Conservation (phyloP, 2,797 vertebrate species). For the Adelosebastes latens region DNA sequence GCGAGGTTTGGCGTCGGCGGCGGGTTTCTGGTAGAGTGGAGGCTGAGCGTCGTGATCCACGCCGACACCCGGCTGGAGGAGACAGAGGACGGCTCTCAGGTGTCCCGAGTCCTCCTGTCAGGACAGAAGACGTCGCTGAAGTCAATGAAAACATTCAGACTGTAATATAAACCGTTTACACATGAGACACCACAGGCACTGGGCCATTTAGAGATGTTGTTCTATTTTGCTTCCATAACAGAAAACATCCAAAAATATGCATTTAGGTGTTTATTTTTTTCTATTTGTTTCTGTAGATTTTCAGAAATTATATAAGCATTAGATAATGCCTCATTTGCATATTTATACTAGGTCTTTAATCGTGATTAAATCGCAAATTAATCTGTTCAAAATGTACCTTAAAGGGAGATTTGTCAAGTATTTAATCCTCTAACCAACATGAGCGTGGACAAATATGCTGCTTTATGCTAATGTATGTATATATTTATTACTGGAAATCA, state of each 20-base stretch:
- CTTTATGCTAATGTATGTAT: too few species aligned
- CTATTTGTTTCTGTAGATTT: not conserved
- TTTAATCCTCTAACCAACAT: too few species aligned
- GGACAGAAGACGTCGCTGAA: not conserved
- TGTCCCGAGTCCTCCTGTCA: slow-evolving; percentile 68
- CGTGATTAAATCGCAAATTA: too few species aligned
- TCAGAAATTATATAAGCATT: not conserved
- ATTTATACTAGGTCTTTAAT: too few species aligned
- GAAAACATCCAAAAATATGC: not conserved
- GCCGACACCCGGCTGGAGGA: slow-evolving; percentile 39
- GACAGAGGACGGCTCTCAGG: slow-evolving; percentile 58
- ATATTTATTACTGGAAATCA: too few species aligned
- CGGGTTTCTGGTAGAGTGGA: not conserved
- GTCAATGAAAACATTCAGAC: not conserved
- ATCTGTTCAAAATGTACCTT: too few species aligned
- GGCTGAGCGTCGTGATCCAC: not conserved
- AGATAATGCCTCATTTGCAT: too few species aligned
- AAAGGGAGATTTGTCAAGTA: too few species aligned
- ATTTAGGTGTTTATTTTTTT: not conserved
- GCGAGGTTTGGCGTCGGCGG: not conserved
- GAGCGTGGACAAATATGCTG: too few species aligned
- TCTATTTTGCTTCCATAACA: not conserved
- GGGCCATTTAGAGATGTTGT: not conserved
- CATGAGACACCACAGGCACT: too few species aligned
- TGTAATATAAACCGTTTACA: not conserved